These are phyloP conservation scores for Archips xylosteana DNA, from an alignment of 2,888 invertebrate genomes.

Conservation along the genomic window DNA sequence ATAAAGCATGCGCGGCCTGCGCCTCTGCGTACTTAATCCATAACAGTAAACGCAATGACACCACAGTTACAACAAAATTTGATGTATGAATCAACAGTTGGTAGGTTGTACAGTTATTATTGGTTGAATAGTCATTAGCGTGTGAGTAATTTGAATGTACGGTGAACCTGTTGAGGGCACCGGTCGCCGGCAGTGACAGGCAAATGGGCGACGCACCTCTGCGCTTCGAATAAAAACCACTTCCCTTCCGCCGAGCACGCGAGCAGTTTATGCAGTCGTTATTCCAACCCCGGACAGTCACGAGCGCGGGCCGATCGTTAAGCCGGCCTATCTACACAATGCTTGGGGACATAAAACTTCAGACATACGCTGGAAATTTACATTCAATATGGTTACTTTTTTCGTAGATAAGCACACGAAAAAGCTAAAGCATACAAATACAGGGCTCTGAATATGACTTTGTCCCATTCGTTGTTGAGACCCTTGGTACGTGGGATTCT, in stretches of 20 bases:
- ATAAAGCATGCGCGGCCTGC: not conserved
- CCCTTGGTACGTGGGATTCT: too few species aligned
- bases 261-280: constrained; percentile 40
- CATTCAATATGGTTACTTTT: constrained; percentile 14
- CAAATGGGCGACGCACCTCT: constrained; percentile 42
- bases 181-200: constrained; percentile 34
- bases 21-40: not conserved
- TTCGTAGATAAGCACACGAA: not conserved
- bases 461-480: too few species aligned
- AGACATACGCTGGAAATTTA: not conserved
- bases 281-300: constrained; percentile 50
- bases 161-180: constrained; percentile 40
- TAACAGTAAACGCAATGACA: constrained; percentile 27
- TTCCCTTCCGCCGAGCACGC: constrained; percentile 42
- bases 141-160: constrained; percentile 33
- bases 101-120: constrained; percentile 30
- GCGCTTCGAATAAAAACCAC: constrained; percentile 37
- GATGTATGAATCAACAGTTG: constrained; percentile 37
- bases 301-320: constrained; percentile 49
- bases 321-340: constrained; percentile 44
- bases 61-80: constrained; percentile 25
- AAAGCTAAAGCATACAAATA: not conserved
- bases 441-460: too few species aligned
- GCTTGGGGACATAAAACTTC: constrained; percentile 20
- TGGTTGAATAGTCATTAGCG: constrained; percentile 31